Conservation (phyloP, 2,797 vertebrate species). For the Intellagama lesueurii region DNA sequence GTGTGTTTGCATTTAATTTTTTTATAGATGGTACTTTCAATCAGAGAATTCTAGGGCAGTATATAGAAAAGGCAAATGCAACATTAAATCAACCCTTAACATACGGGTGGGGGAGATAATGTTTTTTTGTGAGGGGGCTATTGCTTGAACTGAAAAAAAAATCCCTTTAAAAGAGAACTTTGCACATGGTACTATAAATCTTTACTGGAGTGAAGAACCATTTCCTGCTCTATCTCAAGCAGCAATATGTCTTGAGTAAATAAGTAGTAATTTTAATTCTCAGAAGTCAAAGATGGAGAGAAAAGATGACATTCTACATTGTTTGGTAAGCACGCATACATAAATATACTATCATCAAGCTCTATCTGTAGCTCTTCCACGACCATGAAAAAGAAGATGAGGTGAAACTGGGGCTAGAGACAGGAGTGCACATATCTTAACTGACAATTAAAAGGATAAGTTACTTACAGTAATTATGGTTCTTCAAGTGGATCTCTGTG, state of each 20-base stretch:
- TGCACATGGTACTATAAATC: neutral
- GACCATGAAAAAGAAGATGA: conserved; percentile 2
- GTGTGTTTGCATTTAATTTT: neutral
- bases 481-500: no score
- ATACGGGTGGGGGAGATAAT: neutral
- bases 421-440: no score
- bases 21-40: neutral
- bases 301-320: conserved; percentile 15
- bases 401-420: neutral
- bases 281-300: neutral
- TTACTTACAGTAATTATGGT: no score
- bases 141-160: neutral
- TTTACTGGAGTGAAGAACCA: neutral
- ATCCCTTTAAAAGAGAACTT: neutral
- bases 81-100: neutral
- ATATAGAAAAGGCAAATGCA: neutral
- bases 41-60: neutral
- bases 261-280: neutral
- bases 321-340: conserved; percentile 36
- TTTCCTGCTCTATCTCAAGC: neutral
- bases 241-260: neutral
- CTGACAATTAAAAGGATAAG: no score
- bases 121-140: neutral
- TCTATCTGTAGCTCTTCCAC: neutral
- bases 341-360: conserved; percentile 38